Evolutionary conservation across 2,888 invertebrate genomes (phyloP).

Genomic region (Molanna angustata): DNA sequence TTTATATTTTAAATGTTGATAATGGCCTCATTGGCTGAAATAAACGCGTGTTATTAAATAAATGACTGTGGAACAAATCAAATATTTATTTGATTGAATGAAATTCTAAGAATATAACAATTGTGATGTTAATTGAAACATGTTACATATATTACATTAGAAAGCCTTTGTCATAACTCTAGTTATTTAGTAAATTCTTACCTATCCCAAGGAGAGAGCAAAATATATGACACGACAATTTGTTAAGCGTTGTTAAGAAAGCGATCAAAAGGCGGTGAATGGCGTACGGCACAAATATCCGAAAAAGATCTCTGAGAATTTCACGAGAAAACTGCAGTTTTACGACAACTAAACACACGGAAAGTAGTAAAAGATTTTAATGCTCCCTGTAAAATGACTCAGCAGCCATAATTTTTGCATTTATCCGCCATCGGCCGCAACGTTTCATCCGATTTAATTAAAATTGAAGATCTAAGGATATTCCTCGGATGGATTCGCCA

Average conservation of each 20-base stretch:
- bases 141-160: too few species aligned
- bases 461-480: conserved; percentile 21
- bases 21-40: too few species aligned
- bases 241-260: conserved; percentile 12
- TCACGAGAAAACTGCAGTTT: conserved; percentile 20
- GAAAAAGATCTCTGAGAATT: conserved; percentile 10
- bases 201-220: too few species aligned
- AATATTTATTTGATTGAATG: too few species aligned
- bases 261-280: conserved; percentile 8
- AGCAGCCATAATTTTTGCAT: conserved; percentile 32
- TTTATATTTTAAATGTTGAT: too few species aligned
- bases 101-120: too few species aligned
- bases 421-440: conserved; percentile 20
- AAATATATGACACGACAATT: background rate
- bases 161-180: too few species aligned
- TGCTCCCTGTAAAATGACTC: conserved; percentile 30
- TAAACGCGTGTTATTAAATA: too few species aligned
- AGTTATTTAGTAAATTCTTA: too few species aligned
- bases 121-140: conserved; percentile 3
- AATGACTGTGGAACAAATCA: too few species aligned
- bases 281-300: conserved; percentile 2
- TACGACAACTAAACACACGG: conserved; percentile 29
- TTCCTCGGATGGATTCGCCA: conserved; percentile 7
- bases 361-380: conserved; percentile 30
- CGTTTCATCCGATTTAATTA: conserved; percentile 30